Base-by-base conservation (phyloP, 2,797 vertebrate genomes). In the Choloepus didactylus region DNA sequence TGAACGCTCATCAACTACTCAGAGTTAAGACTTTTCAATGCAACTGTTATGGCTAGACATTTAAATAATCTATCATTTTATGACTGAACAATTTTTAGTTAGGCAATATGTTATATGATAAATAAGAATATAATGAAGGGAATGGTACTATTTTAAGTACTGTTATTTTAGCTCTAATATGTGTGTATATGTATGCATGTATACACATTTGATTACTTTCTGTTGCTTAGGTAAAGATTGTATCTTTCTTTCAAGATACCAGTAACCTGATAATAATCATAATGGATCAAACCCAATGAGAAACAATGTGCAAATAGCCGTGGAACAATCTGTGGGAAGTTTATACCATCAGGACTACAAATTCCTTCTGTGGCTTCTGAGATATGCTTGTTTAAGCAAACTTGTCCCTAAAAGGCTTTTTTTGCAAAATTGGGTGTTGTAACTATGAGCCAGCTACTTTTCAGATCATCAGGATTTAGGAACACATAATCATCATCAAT, bases 21-120 rank as follows among this genome's bases (percentile, higher is more conserved):
- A 66, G n/a, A 70, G 76, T 51, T 60, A 23, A 88, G 38, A 49
- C n/a, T 85, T 82, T 89, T 82, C 29, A 27, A 29, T 59, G 18
- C 27, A 27, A 38, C n/a, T 76, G 54, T 56, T 73, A 49, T 89
- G 56, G n/a, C 21, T 38, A 70, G 60, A 86, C 44, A 46, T 95
- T 82, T 70, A 51, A 87, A 84, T 96, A 94, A 69, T 81, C 67
- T 94, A 51, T 89, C 86, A 66, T 91, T 93, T 82, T 87, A 49
- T 91, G 60, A 92, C 0, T 93, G 86, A 70, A 70, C 31, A 92
- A 23, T 56, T 51, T 88, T 97, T 77, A 77, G 60, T 80, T 85
- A 73, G 80, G 38, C 79, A 76, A 84, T 14, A 67, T 86, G 23
- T 88, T 75, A 9, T n/a, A 31, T 91, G 80, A 89, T 79, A 91